These are phyloP conservation scores for Psix sp. DNA, from an alignment of 1,140 invertebrate species.

Conservation along the genomic window DNA sequence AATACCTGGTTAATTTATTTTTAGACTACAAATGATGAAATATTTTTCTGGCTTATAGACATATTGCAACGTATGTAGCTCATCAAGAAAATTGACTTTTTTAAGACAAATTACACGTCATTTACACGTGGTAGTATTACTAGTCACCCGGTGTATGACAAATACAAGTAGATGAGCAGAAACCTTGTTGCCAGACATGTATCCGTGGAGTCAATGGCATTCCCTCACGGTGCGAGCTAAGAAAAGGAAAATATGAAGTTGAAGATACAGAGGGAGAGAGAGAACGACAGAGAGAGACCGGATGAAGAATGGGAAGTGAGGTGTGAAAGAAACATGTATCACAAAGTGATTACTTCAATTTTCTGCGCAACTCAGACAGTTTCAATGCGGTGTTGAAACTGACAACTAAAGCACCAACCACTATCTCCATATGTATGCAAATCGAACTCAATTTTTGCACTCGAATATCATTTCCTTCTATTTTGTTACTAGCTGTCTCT, in stretches of 20 bases:
- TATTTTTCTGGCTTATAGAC: no score
- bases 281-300: slow-evolving; percentile 30
- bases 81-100: slow-evolving; percentile 18
- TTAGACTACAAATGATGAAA: neutral
- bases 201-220: slow-evolving; percentile 67
- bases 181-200: slow-evolving; percentile 69
- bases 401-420: slow-evolving; percentile 24
- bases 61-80: slow-evolving; percentile 10
- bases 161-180: slow-evolving; percentile 47
- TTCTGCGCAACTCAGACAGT: slow-evolving; percentile 21
- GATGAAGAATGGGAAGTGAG: slow-evolving; percentile 51
- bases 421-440: no score
- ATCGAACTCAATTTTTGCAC: no score
- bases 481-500: no score
- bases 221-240: slow-evolving; percentile 57
- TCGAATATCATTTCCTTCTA: neutral
- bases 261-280: slow-evolving; percentile 51
- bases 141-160: slow-evolving; percentile 54
- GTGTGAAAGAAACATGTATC: slow-evolving; percentile 57
- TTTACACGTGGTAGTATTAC: slow-evolving; percentile 30
- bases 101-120: slow-evolving; percentile 33
- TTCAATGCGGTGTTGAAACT: slow-evolving; percentile 1
- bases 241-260: slow-evolving; percentile 51
- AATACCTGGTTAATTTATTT: no score
- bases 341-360: slow-evolving; percentile 52